Percentiles rank a stretch among this genome's conserved stretches.
phyloP scores from a whole-genome alignment of 2,113 vertebrate species.

The Vimba vimba region DNA sequence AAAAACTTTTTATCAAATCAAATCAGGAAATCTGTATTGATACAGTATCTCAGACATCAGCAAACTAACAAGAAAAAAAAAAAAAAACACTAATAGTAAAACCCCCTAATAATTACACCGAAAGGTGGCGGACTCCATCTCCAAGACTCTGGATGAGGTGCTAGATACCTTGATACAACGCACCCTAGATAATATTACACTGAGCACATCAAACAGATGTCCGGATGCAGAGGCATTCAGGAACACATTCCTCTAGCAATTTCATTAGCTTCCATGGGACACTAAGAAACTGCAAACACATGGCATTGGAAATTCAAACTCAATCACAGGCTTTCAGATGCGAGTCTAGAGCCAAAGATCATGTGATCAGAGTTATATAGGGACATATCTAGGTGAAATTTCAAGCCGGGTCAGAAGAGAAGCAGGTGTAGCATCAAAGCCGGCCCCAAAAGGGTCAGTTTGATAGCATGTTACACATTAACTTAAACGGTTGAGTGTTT shows the following conservation, averaged over 20 bases:
- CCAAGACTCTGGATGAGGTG: constrained; percentile 26
- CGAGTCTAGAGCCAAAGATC: background rate
- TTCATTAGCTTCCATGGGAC: constrained; percentile 71
- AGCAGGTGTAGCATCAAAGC: constrained; percentile 41
- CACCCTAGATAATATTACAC: constrained; percentile 72
- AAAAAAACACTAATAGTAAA: constrained; percentile 10
- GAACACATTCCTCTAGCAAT: constrained; percentile 70
- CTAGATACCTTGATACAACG: constrained; percentile 56
- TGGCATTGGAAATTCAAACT: constrained; percentile 19
- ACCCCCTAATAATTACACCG: background rate
- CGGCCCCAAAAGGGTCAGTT: constrained; percentile 16
- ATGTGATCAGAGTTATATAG: background rate
- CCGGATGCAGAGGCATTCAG: constrained; percentile 56
- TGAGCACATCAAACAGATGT: constrained; percentile 65
- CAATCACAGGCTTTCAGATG: constrained; percentile 16
- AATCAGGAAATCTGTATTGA: background rate
- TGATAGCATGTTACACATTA: constrained; percentile 54
- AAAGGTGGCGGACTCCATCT: constrained; percentile 49
- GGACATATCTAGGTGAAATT: constrained; percentile 13
- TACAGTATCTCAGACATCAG: background rate
- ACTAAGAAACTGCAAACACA: constrained; percentile 53
- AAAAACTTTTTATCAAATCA: background rate
- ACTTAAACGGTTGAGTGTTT: constrained; percentile 19
- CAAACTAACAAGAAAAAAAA: background rate
- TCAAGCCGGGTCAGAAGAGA: background rate